These are phyloP conservation scores for Oncopodura yosiiana DNA, from an alignment of 1,140 invertebrate species.

Conservation along the genomic window DNA sequence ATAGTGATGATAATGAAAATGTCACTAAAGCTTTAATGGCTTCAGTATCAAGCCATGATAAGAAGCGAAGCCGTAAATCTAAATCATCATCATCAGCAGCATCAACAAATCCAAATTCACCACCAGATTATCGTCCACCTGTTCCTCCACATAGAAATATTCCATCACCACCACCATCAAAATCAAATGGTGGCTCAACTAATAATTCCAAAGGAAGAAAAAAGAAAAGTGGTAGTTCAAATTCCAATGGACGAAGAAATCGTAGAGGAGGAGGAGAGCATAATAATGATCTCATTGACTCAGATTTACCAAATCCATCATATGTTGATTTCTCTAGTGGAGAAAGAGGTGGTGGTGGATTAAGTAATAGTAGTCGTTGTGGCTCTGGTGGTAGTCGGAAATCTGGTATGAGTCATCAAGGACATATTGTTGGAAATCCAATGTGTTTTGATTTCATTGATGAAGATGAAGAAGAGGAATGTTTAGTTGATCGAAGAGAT, in stretches of 20 bases:
- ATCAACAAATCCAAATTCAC: slow-evolving; percentile 27
- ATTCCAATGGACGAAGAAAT: slow-evolving; percentile 16
- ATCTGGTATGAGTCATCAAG: slow-evolving; percentile 58
- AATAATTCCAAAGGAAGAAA: slow-evolving; percentile 27
- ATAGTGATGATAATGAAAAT: too few species aligned
- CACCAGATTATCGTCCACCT: slow-evolving; percentile 67
- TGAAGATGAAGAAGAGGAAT: slow-evolving; percentile 34
- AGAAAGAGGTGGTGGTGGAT: slow-evolving; percentile 18
- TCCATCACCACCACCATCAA: slow-evolving; percentile 36
- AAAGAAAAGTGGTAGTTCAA: neutral
- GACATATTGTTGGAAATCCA: slow-evolving; percentile 77
- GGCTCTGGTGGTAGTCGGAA: slow-evolving; percentile 26
- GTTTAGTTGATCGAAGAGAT: too few species aligned
- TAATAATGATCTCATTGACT: slow-evolving; percentile 8
- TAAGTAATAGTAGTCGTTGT: slow-evolving; percentile 37
- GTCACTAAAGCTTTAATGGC: too few species aligned
- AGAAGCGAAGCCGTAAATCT: too few species aligned
- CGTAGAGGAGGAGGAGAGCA: slow-evolving; percentile 1
- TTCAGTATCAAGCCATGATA: too few species aligned
- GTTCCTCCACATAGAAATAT: slow-evolving; percentile 74
- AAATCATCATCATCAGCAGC: slow-evolving; percentile 27
- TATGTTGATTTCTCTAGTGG: slow-evolving; percentile 33
- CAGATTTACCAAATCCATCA: slow-evolving; percentile 29
- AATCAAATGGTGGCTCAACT: slow-evolving; percentile 42
- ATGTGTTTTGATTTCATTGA: slow-evolving; percentile 58